Conservation (phyloP, 2,888 invertebrate genomes). For the Leptopilina myrica region DNA sequence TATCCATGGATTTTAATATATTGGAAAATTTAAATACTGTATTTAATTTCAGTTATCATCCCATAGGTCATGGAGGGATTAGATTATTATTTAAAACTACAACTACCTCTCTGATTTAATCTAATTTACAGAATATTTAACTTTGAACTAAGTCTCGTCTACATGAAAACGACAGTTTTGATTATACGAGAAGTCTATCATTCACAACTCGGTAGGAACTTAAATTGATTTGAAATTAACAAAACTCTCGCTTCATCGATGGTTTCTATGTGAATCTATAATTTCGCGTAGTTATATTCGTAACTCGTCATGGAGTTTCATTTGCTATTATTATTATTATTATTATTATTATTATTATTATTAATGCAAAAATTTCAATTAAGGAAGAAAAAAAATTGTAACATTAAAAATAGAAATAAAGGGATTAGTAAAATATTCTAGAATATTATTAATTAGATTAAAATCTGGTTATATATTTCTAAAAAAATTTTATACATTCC, state of each 20-base stretch:
- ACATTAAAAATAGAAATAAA: too few relatives aligned
- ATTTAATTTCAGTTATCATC: too few relatives aligned
- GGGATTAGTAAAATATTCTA: too few relatives aligned
- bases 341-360: not conserved
- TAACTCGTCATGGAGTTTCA: slow-evolving; percentile 8
- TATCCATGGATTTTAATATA: too few relatives aligned
- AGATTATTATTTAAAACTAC: not conserved
- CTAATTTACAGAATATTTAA: slow-evolving; percentile 6
- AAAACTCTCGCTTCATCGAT: slow-evolving; percentile 8
- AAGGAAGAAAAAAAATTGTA: too few relatives aligned
- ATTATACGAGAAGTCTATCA: slow-evolving; percentile 15
- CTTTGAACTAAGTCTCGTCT: not conserved
- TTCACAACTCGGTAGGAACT: slow-evolving; percentile 23
- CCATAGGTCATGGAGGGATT: too few relatives aligned
- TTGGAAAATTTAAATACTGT: too few relatives aligned
- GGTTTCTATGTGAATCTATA: not conserved
- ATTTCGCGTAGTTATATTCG: not conserved
- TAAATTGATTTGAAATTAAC: slow-evolving; percentile 37
- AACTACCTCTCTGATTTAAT: not conserved
- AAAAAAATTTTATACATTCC: too few relatives aligned
- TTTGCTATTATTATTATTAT: not conserved
- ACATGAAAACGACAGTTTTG: slow-evolving; percentile 22
- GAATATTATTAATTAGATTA: too few relatives aligned
- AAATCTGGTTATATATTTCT: too few relatives aligned
- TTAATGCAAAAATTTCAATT: not conserved